Base-by-base conservation (phyloP, 2,888 invertebrate species). In the Drosophila cyrtoloma region DNA sequence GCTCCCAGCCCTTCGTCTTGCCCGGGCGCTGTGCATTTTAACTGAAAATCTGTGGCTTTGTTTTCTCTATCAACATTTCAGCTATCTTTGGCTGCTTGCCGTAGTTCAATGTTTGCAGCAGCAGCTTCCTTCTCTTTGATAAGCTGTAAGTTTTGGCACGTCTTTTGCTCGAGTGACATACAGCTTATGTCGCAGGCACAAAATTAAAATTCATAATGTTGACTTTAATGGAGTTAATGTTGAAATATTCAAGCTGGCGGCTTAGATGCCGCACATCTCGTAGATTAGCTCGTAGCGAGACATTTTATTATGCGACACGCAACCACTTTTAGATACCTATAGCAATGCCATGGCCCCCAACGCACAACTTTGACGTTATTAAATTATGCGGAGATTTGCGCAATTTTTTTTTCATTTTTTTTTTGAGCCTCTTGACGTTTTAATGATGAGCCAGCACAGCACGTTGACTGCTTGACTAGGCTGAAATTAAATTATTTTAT, bases 341-440 rank as follows among this genome's bases (percentile, higher is more conserved):
- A 37, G 62, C 42, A 50, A 26, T 57, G 53, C 39, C 37, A 37
- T 5, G 51, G 47, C 64, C 42, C 39, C 7, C 39, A n/a, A 28
- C 65, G 58, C 64, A 61, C 64, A 83, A 77, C 76, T 73, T 83
- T 79, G 75, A 74, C 79, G 67, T 89, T 89, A 89, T 89, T 89
- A 90, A 91, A 89, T 91, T 91, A 91, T 89, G 91, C 82, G 75
- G 76, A 84, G 91, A 89, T 89, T 91, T 89, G 84, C 73, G 66
- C 80, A 84, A 77, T 82, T 86, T 81, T 71, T 77, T 1, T 16
- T 37, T 5, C 5, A 14, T n/a, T n/a, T 9, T 74, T 79, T 57
- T 57, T 30, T n/a, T 74, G 32, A 79, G 84, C 73, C 81, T 80
- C 86, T 86, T 89, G 90, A 90, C 81, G 79, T 84, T 87, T 84